Evolutionary conservation across 2,113 vertebrate genomes (phyloP).

Genomic region (Limanda limanda): DNA sequence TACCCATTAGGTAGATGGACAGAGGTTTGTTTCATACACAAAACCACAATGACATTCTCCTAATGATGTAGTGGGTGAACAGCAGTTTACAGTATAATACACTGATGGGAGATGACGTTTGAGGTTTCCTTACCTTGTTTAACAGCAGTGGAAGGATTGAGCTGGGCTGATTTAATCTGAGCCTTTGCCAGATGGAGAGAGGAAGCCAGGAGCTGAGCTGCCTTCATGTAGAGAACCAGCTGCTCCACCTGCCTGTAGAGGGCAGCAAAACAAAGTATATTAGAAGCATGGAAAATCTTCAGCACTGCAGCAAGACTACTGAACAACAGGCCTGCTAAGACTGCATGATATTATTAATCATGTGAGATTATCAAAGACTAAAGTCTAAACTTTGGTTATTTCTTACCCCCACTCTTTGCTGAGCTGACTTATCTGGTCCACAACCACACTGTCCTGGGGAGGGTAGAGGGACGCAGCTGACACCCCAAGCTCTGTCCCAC

Average conservation of each 20-base stretch:
- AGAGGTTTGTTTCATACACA: not conserved
- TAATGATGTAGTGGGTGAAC: too few species aligned
- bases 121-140: slow-evolving; percentile 88
- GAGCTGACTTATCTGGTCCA: slow-evolving; percentile 97
- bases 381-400: not conserved
- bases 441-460: slow-evolving; percentile 94
- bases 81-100: too few species aligned
- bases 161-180: slow-evolving; percentile 93
- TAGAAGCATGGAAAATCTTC: not conserved
- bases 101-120: not conserved
- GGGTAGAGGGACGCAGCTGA: slow-evolving; percentile 90
- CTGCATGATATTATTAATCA: not conserved
- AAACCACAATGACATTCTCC: not conserved
- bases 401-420: slow-evolving; percentile 98
- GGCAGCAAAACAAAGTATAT: slow-evolving; percentile 51
- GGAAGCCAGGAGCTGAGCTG: slow-evolving; percentile 92
- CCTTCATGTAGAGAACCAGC: slow-evolving; percentile 97
- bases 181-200: slow-evolving; percentile 96
- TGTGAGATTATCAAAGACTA: not conserved
- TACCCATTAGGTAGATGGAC: too few species aligned
- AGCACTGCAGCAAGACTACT: slow-evolving; percentile 9
- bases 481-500: slow-evolving; percentile 86
- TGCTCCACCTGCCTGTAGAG: slow-evolving; percentile 92
- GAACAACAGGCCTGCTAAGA: slow-evolving; percentile 8
- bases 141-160: slow-evolving; percentile 94